Conservation (phyloP, 2,113 vertebrate species). For the Calidris pugnax region DNA sequence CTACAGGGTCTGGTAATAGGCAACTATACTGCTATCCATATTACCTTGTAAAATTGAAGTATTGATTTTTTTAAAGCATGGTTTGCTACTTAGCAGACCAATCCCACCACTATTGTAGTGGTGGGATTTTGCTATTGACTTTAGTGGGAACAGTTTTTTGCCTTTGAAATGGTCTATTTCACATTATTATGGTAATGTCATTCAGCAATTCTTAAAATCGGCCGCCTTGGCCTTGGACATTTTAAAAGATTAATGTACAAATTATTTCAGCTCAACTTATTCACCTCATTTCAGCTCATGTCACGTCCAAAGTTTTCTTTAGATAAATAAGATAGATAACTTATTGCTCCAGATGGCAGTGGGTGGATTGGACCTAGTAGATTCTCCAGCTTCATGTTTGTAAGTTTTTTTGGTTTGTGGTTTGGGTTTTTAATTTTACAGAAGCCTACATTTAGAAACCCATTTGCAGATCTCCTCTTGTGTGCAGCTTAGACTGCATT, state of each 20-base stretch:
- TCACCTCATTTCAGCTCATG: slow-evolving; percentile 32
- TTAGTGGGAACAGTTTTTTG: not conserved
- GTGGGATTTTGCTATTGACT: slow-evolving; percentile 43
- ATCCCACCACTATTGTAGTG: not conserved
- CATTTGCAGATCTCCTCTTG: slow-evolving; percentile 45
- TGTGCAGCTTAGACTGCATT: slow-evolving; percentile 29
- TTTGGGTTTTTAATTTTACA: slow-evolving; percentile 17
- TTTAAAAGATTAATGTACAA: slow-evolving; percentile 18
- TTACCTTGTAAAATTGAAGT: slow-evolving; percentile 45
- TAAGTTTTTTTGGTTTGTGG: not conserved
- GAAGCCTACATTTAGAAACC: slow-evolving; percentile 46
- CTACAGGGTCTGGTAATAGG: not conserved
- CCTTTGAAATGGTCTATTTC: slow-evolving; percentile 35
- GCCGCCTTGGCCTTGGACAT: slow-evolving; percentile 4
- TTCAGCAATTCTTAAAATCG: slow-evolving; percentile 16
- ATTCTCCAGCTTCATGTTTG: slow-evolving; percentile 29
- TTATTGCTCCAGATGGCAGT: slow-evolving; percentile 46
- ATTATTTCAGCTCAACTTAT: slow-evolving; percentile 19
- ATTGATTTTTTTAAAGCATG: slow-evolving; percentile 64
- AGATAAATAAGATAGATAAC: slow-evolving; percentile 10
- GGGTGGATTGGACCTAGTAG: slow-evolving; percentile 49
- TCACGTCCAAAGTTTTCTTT: slow-evolving; percentile 50
- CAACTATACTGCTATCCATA: slow-evolving; percentile 23
- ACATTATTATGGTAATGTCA: slow-evolving; percentile 27
- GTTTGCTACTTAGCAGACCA: slow-evolving; percentile 54